A percentile compares a stretch with the other conserved stretches of the same genome.
phyloP scores from a whole-genome alignment of 1,140 invertebrate species.

The Hyposmocoma kahamanoa region DNA sequence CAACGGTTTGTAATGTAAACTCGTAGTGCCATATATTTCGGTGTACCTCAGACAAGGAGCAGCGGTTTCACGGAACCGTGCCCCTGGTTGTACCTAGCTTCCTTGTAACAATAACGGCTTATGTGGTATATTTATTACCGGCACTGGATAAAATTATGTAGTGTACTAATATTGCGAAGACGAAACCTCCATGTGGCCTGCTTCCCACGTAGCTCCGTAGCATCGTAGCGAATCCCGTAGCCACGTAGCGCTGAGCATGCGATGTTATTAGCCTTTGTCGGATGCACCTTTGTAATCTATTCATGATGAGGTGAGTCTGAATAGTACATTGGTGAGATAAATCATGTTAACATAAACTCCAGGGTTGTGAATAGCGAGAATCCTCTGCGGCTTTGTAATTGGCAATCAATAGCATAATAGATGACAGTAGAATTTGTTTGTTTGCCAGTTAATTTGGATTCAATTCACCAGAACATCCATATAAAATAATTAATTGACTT shows the following conservation, averaged over 20 bases:
- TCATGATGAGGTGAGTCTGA: neutral
- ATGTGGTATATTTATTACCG: constrained; percentile 33
- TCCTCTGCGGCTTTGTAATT: too few species aligned
- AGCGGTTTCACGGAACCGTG: constrained; percentile 16
- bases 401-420: too few species aligned
- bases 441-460: too few species aligned
- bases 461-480: too few species aligned
- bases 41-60: constrained; percentile 13
- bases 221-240: constrained; percentile 13
- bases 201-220: constrained; percentile 27
- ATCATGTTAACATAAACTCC: constrained; percentile 2
- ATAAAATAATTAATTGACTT: too few species aligned
- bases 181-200: constrained; percentile 23
- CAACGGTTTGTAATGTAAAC: too few species aligned
- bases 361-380: too few species aligned
- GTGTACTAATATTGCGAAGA: constrained; percentile 36
- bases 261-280: constrained; percentile 30
- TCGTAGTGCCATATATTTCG: neutral
- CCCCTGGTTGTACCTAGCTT: constrained; percentile 18
- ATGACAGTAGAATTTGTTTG: too few species aligned
- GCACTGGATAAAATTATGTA: constrained; percentile 41
- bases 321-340: neutral
- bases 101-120: constrained; percentile 31
- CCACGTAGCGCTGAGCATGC: constrained; percentile 28
- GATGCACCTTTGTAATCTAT: constrained; percentile 18